These are phyloP conservation scores for Trachelus troglodyta DNA, from an alignment of 2,888 invertebrate species.

Conservation along the genomic window DNA sequence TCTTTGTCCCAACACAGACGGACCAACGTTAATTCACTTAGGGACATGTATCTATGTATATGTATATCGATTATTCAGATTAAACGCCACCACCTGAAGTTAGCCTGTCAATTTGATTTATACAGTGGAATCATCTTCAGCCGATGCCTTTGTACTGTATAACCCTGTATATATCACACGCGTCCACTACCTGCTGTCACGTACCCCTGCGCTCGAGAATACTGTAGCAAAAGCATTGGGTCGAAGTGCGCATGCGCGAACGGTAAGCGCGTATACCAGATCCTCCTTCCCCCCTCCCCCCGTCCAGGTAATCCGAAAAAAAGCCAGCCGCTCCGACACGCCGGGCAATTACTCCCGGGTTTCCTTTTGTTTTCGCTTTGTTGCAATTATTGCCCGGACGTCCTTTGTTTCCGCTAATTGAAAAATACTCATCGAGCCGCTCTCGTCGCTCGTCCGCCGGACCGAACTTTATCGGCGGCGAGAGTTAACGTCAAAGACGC, in stretches of 20 bases:
- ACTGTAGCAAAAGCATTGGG: not conserved
- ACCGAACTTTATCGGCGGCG: slow-evolving; percentile 29
- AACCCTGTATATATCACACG: not conserved
- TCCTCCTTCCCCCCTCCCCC: no score
- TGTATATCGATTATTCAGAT: not conserved
- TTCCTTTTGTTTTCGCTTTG: slow-evolving; percentile 48
- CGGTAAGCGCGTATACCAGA: not conserved
- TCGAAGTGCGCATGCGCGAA: not conserved
- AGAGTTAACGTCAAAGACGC: slow-evolving; percentile 24
- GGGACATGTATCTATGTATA: no score
- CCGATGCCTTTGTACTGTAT: not conserved
- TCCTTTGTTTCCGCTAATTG: slow-evolving; percentile 53
- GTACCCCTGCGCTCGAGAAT: not conserved
- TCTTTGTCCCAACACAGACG: no score
- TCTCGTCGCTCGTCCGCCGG: slow-evolving; percentile 11
- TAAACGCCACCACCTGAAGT: not conserved
- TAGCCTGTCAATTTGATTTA: not conserved
- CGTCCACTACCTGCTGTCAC: not conserved
- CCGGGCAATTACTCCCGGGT: slow-evolving; percentile 47
- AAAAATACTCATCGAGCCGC: slow-evolving; percentile 46
- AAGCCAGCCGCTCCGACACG: slow-evolving; percentile 26
- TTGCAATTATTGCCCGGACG: slow-evolving; percentile 51
- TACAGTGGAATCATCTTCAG: not conserved
- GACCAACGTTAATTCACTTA: no score
- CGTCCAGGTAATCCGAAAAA: not conserved